Evolutionary conservation across 2,113 vertebrate species (phyloP).

Genomic region (Agelaius tricolor): DNA sequence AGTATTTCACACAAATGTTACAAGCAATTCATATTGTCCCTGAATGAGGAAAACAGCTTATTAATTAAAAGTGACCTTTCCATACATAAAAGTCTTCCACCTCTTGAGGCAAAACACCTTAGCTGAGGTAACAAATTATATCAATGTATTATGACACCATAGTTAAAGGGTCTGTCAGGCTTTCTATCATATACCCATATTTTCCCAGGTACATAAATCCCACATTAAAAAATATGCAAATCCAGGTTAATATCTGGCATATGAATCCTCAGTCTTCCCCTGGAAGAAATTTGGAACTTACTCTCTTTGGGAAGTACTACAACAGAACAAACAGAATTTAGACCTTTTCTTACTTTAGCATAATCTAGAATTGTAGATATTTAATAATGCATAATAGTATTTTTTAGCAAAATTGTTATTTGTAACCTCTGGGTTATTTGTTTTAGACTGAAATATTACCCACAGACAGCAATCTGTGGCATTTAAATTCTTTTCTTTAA

Average conservation of each 20-base stretch:
- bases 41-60: slow-evolving; percentile 64
- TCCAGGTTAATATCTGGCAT: slow-evolving; percentile 10
- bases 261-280: neutral
- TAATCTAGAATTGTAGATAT: neutral
- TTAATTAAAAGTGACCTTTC: slow-evolving; percentile 72
- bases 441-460: slow-evolving; percentile 21
- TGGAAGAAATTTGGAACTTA: slow-evolving; percentile 11
- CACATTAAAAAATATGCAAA: slow-evolving; percentile 8
- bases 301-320: neutral
- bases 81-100: slow-evolving; percentile 55
- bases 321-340: neutral
- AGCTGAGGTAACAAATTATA: slow-evolving; percentile 63
- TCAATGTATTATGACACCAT: slow-evolving; percentile 19
- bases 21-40: slow-evolving; percentile 56
- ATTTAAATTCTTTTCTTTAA: neutral
- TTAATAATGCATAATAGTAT: neutral
- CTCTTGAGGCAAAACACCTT: slow-evolving; percentile 59
- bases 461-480: neutral
- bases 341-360: neutral
- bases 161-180: slow-evolving; percentile 46
- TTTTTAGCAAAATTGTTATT: slow-evolving; percentile 10
- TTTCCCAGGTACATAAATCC: slow-evolving; percentile 45
- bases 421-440: slow-evolving; percentile 20
- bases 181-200: slow-evolving; percentile 34
- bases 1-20: slow-evolving; percentile 64